Evolutionary conservation across 1,140 invertebrate species (phyloP).

Genomic region (Aphidius ervi): DNA sequence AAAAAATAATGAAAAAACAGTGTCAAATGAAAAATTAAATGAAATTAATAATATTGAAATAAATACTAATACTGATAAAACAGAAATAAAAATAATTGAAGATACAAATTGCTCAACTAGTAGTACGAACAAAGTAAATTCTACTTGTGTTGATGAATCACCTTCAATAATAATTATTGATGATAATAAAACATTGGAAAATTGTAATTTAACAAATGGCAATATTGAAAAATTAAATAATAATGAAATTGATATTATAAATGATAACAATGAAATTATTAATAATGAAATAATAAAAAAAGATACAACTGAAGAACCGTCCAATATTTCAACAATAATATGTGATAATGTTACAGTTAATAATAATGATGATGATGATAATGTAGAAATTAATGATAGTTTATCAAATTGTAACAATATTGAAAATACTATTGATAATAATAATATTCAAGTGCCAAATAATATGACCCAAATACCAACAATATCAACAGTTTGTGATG

Average conservation of each 20-base stretch:
- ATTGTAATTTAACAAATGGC: conserved; percentile 33
- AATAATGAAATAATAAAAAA: conserved; percentile 35
- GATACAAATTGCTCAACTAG: conserved; percentile 49
- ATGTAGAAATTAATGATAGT: conserved; percentile 46
- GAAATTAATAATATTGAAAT: conserved; percentile 9
- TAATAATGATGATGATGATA: conserved; percentile 43
- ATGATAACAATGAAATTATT: conserved; percentile 46
- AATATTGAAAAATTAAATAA: conserved; percentile 34
- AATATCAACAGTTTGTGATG: conserved; percentile 71
- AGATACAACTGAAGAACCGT: conserved; percentile 55
- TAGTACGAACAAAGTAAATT: too few species aligned
- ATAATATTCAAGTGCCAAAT: conserved; percentile 54
- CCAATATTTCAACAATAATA: conserved; percentile 59
- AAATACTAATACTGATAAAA: conserved; percentile 29
- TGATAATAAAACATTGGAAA: conserved; percentile 26
- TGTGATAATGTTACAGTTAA: conserved; percentile 46
- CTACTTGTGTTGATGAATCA: conserved; percentile 33
- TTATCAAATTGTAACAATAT: conserved; percentile 51
- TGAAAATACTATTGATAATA: conserved; percentile 51
- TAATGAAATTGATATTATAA: conserved; percentile 31
- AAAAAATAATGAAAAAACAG: conserved; percentile 17
- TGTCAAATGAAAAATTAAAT: conserved; percentile 13
- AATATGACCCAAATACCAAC: conserved; percentile 64
- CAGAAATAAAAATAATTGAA: too few species aligned
- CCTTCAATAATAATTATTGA: conserved; percentile 11